These are phyloP conservation scores for Ditylenchus dipsaci DNA, from an alignment of 1,140 invertebrate species.

Conservation along the genomic window DNA sequence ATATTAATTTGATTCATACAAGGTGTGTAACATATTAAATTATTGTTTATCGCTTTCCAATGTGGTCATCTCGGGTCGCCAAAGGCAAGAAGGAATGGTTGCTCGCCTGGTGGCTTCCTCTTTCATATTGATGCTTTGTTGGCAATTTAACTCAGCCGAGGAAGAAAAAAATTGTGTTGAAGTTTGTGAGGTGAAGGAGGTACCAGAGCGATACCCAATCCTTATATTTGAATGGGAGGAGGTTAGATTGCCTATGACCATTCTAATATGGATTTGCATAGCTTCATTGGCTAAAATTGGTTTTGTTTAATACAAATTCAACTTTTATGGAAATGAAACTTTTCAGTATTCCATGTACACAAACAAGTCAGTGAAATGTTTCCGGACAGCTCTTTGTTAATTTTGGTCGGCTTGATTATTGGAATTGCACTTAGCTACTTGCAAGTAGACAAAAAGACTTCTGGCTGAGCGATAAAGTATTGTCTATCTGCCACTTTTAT, in stretches of 20 bases:
- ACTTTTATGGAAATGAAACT: neutral
- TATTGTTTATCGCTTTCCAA: no score
- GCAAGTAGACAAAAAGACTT: slow-evolving; percentile 37
- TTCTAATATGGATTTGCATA: slow-evolving; percentile 36
- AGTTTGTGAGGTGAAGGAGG: neutral
- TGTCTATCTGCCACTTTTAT: slow-evolving; percentile 14
- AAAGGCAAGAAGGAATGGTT: no score
- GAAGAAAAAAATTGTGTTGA: neutral
- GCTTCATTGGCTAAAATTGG: slow-evolving; percentile 39
- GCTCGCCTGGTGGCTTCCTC: no score
- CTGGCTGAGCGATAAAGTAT: slow-evolving; percentile 39
- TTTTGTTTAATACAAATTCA: neutral
- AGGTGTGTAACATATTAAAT: no score
- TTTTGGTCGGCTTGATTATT: slow-evolving; percentile 38
- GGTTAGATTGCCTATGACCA: slow-evolving; percentile 31
- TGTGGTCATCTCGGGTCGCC: no score
- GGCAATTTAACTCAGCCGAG: no score
- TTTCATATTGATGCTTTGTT: no score
- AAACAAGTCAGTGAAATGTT: slow-evolving; percentile 43
- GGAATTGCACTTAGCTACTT: slow-evolving; percentile 29
- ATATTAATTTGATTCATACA: no score
- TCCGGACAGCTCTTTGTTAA: slow-evolving; percentile 34
- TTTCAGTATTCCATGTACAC: slow-evolving; percentile 40
- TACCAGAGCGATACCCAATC: neutral
- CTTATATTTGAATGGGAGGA: slow-evolving; percentile 19